Percentiles rank a stretch among this genome's conserved stretches.
Conservation (phyloP, 2,888 invertebrate species). For the Amphipyra tragopoginis region DNA sequence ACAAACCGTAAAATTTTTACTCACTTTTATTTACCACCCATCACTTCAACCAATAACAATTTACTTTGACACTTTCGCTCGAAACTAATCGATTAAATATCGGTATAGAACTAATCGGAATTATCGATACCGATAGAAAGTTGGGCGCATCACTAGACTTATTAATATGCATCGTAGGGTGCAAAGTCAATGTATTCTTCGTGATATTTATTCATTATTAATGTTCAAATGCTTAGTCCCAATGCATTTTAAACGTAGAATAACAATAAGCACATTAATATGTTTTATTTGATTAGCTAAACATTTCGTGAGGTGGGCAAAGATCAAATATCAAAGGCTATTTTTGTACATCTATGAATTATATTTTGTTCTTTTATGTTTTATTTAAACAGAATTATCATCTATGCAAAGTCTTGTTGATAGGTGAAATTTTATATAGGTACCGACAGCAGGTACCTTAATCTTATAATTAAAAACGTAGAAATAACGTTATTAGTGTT, state of each 20-base stretch:
- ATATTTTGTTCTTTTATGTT: too few relatives aligned
- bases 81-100: conserved; percentile 40
- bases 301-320: too few relatives aligned
- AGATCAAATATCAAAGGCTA: too few relatives aligned
- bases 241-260: conserved; percentile 24
- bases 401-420: too few relatives aligned
- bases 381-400: too few relatives aligned
- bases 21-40: conserved; percentile 44
- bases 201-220: conserved; percentile 56
- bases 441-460: too few relatives aligned
- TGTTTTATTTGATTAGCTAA: too few relatives aligned
- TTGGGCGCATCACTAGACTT: conserved; percentile 50
- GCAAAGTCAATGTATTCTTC: conserved; percentile 48
- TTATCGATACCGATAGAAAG: conserved; percentile 51
- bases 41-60: conserved; percentile 38
- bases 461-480: too few relatives aligned
- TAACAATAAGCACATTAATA: conserved; percentile 1
- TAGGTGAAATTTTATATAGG: too few relatives aligned
- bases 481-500: too few relatives aligned
- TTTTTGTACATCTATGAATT: too few relatives aligned
- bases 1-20: conserved; percentile 36
- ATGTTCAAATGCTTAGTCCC: conserved; percentile 37
- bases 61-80: conserved; percentile 49
- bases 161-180: conserved; percentile 45
- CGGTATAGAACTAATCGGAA: conserved; percentile 35